phyloP scores from a whole-genome alignment of 2,113 vertebrate species.

The Charina bottae region DNA sequence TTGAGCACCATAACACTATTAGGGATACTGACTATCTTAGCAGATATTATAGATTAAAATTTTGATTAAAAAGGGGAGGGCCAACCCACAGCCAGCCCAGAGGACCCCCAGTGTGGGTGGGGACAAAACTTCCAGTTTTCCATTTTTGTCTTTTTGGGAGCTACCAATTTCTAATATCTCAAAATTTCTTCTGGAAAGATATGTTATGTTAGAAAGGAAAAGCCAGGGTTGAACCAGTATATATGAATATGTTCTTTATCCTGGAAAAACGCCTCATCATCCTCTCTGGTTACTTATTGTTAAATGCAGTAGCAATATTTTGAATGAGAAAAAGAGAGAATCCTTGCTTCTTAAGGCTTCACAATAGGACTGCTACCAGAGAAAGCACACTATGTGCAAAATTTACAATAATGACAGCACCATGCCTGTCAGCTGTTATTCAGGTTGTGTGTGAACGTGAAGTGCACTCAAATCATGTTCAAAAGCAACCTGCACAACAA shows the following conservation, averaged over 20 bases:
- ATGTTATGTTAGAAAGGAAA: not conserved
- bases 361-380: not conserved
- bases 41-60: not conserved
- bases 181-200: not conserved
- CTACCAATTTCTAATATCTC: not conserved
- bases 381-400: not conserved
- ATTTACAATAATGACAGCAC: not conserved
- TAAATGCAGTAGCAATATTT: not conserved
- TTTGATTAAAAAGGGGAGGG: not conserved
- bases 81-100: not conserved
- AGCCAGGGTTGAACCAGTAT: too few relatives aligned
- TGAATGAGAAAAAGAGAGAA: not conserved
- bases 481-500: not conserved
- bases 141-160: not conserved
- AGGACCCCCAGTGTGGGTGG: not conserved
- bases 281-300: not conserved
- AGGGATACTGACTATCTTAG: not conserved
- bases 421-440: not conserved
- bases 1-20: not conserved
- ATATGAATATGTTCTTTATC: not conserved
- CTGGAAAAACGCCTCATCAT: not conserved
- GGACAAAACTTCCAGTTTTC: not conserved
- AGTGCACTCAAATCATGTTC: not conserved
- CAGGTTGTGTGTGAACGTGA: not conserved
- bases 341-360: not conserved